Evolutionary conservation across 2,797 vertebrate genomes (phyloP).

Genomic region (Protonibea diacanthus): DNA sequence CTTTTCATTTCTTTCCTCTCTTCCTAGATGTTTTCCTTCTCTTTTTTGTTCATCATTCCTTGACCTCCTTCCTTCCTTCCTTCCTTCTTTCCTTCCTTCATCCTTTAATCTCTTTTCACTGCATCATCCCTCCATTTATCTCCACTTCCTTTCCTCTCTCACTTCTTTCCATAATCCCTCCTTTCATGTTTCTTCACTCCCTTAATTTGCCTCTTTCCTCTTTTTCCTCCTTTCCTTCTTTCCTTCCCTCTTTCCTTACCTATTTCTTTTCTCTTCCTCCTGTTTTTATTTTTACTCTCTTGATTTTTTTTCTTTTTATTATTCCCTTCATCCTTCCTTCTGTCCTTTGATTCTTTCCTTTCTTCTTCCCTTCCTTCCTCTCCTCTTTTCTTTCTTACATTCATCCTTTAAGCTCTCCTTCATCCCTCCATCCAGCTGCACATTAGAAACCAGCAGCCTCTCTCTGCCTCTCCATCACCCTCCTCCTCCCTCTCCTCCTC

Average conservation of each 20-base stretch:
- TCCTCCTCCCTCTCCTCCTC: background rate
- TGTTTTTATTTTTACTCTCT: background rate
- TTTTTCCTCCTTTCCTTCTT: background rate
- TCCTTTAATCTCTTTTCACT: background rate
- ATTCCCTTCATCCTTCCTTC: background rate
- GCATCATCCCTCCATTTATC: background rate
- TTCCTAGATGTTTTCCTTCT: background rate
- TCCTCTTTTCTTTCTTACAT: background rate
- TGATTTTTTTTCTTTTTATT: background rate
- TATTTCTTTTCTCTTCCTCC: too few species aligned
- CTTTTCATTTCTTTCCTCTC: background rate
- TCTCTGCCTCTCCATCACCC: conserved; percentile 5
- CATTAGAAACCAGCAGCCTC: conserved; percentile 36
- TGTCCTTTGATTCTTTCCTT: background rate
- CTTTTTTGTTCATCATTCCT: too few species aligned
- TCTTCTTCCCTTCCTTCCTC: background rate
- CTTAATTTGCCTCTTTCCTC: background rate
- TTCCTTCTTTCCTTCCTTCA: too few species aligned
- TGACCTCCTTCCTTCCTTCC: too few species aligned
- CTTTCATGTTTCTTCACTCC: background rate
- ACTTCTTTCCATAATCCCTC: background rate
- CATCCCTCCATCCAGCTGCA: conserved; percentile 56
- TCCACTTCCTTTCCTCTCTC: background rate
- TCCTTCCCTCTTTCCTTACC: background rate
- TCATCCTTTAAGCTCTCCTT: background rate